Conservation (phyloP, 2,113 vertebrate species). For the Macquaria ambigua region DNA sequence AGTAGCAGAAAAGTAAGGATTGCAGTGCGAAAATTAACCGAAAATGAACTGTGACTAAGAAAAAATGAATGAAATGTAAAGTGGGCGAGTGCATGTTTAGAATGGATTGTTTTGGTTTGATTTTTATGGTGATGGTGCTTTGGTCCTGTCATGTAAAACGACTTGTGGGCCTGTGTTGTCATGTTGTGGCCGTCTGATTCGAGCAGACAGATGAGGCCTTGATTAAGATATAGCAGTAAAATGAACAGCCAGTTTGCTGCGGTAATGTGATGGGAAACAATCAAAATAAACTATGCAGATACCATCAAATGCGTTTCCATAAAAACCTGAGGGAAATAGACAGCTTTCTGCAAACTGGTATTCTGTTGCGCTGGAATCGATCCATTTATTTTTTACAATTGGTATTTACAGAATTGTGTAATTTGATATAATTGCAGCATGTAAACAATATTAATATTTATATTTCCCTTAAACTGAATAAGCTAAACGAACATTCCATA, state of each 20-base stretch:
- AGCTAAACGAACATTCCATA: not conserved
- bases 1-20: not conserved
- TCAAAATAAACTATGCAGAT: not conserved
- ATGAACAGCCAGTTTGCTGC: slow-evolving; percentile 8
- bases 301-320: not conserved
- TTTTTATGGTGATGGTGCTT: not conserved
- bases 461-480: not conserved
- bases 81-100: not conserved
- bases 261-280: not conserved
- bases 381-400: not conserved
- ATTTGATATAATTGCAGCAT: not conserved
- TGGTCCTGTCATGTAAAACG: not conserved
- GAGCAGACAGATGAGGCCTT: slow-evolving; percentile 2
- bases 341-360: not conserved
- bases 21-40: not conserved
- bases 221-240: slow-evolving; percentile 12
- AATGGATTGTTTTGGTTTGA: not conserved
- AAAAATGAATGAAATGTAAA: not conserved
- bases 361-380: not conserved
- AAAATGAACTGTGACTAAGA: not conserved
- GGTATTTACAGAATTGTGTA: not conserved
- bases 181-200: not conserved
- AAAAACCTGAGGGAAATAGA: not conserved
- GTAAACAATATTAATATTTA: not conserved
- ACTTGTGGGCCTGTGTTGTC: not conserved